Evolutionary conservation across 2,113 vertebrate species (phyloP), one percentile per base, ranked within the genome.

Genomic region (Scartelaos histophorus): DNA sequence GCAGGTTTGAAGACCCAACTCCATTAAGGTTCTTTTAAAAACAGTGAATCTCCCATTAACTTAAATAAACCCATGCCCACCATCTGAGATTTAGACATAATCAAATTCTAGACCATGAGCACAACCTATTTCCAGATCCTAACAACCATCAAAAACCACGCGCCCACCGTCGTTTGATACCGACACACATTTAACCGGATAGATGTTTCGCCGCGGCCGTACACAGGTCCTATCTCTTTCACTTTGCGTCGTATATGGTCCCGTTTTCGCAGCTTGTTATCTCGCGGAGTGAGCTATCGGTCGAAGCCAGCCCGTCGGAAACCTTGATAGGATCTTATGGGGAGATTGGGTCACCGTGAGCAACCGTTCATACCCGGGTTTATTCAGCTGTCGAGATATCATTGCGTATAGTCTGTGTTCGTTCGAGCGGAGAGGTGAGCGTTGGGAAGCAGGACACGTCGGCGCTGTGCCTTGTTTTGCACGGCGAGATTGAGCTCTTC

Each of bases 201-300:
- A 62, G 54, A 58, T 56, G 43, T 49, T 81, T 75, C 9, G 19
- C 73, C 29, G 6, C 17, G 60, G 53, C 24, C 29, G 60, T 21
- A 15, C 13, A 46, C 64, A 65, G 56, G 77, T 67, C 51, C 64
- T 53, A 70, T 82, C 56, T 61, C 29, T 81, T 76, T 76, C 69
- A 53, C 66, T 71, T 73, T 13, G 12, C 25, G 71, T 76, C 71
- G 49, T 64, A 75, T 72, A 69, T 67, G 71, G 80, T 77, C 69
- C 64, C 68, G 12, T 67, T 22, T 79, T 66, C 65, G 61, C 53
- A 25, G 69, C 86, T 85, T 73, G 82, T 86, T 85, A 84, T 89
- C 81, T 67, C 6, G 62, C 7, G 58, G 13, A 56, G 56, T 66
- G 67, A 67, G 73, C 76, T 83, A 83, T 87, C 74, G 75, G 77